phyloP scores from a whole-genome alignment of 2,797 vertebrate species.

The Gobionotothen gibberifrons region DNA sequence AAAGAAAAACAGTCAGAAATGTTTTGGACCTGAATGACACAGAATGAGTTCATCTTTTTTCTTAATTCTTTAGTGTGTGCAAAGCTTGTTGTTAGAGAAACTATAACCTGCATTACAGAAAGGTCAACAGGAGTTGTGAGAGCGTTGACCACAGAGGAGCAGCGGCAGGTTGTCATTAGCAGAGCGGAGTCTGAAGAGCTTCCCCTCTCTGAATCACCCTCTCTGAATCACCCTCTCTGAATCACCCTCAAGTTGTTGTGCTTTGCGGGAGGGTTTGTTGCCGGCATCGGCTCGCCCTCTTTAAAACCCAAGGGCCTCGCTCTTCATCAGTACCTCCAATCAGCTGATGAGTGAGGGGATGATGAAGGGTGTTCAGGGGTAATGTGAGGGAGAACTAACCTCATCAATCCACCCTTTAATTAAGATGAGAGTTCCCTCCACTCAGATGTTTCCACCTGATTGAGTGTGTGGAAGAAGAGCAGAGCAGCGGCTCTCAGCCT shows the following conservation, averaged over 20 bases:
- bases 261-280: constrained; percentile 12
- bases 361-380: constrained; percentile 51
- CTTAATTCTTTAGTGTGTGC: constrained; percentile 13
- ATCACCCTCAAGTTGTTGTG: not conserved
- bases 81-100: constrained; percentile 6
- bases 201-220: constrained; percentile 23
- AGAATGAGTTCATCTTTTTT: constrained; percentile 8
- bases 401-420: constrained; percentile 21
- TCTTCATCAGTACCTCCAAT: constrained; percentile 53
- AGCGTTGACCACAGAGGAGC: not conserved
- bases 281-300: constrained; percentile 17
- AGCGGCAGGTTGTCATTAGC: constrained; percentile 8
- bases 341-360: constrained; percentile 45
- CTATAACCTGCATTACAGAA: no score
- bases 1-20: constrained; percentile 29
- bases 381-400: constrained; percentile 25
- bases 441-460: constrained; percentile 39
- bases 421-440: constrained; percentile 4
- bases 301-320: not conserved
- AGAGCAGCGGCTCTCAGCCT: constrained; percentile 39
- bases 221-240: constrained; percentile 31
- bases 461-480: constrained; percentile 34
- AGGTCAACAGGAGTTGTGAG: constrained; percentile 14
- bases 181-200: constrained; percentile 9
- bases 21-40: constrained; percentile 56